A percentile compares a stretch with the other conserved stretches of the same genome.
These are phyloP conservation scores for Drosophila meridiana DNA, from an alignment of 2,888 invertebrate genomes.

Conservation along the genomic window DNA sequence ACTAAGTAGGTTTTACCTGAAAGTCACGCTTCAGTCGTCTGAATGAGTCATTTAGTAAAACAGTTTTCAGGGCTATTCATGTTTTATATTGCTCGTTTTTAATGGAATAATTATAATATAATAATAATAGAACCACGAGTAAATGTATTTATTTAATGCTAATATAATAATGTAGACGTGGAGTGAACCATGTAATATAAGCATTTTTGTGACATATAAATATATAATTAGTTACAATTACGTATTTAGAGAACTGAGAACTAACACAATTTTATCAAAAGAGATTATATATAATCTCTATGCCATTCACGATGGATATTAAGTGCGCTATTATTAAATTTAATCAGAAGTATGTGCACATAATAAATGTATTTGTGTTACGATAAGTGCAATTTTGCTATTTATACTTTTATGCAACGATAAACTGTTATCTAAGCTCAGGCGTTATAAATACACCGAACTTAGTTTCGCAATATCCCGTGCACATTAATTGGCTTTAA, in stretches of 20 bases:
- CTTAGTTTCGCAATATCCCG: background rate
- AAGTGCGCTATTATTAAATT: background rate
- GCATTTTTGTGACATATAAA: background rate
- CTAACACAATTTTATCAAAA: background rate
- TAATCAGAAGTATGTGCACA: background rate
- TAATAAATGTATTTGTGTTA: background rate
- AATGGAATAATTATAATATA: background rate
- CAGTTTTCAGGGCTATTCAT: background rate
- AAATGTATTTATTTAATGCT: background rate
- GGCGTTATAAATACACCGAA: background rate
- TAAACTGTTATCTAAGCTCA: background rate
- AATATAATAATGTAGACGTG: background rate
- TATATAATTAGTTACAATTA: background rate
- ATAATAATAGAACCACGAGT: too few species aligned
- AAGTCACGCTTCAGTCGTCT: background rate
- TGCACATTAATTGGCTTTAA: conserved; percentile 16
- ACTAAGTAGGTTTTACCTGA: background rate
- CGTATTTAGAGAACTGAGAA: too few species aligned
- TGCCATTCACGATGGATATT: background rate
- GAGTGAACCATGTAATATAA: background rate
- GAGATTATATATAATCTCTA: background rate
- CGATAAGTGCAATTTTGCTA: background rate
- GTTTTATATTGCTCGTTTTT: background rate
- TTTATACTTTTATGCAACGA: background rate
- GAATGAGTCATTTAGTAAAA: background rate